Conservation (phyloP, 2,113 vertebrate species). For the Typhlomys cinereus region DNA sequence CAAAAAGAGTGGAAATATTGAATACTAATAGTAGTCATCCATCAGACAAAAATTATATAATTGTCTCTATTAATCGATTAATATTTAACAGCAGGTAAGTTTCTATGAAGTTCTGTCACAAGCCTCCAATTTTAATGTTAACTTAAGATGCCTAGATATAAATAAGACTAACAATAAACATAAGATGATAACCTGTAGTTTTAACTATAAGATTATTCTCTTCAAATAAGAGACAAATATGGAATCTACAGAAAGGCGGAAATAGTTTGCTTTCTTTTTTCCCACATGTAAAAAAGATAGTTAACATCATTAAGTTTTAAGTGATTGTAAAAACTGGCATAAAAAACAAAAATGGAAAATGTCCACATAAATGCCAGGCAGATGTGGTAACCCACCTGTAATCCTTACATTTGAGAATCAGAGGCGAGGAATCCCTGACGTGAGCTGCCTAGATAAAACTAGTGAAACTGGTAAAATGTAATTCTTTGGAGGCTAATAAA, state of each 20-base stretch:
- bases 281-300: not conserved
- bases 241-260: not conserved
- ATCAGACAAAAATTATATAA: not conserved
- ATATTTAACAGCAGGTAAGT: conserved; percentile 9
- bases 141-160: not conserved
- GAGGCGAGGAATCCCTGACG: no score
- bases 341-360: no score
- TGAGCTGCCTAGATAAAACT: no score
- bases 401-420: no score
- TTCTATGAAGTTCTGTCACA: conserved; percentile 10
- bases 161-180: conserved; percentile 19
- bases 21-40: not conserved
- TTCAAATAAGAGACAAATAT: conserved; percentile 1
- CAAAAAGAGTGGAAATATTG: not conserved
- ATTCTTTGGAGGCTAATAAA: no score
- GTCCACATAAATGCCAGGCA: no score
- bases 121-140: conserved; percentile 5
- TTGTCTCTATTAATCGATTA: not conserved
- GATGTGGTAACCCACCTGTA: no score
- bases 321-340: not conserved
- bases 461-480: no score
- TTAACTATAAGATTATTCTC: not conserved
- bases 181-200: not conserved
- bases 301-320: conserved; percentile 29
- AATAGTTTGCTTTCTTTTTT: not conserved